These are phyloP conservation scores for Phataginus tetradactyla DNA, from an alignment of 2,797 vertebrate genomes.

Conservation along the genomic window DNA sequence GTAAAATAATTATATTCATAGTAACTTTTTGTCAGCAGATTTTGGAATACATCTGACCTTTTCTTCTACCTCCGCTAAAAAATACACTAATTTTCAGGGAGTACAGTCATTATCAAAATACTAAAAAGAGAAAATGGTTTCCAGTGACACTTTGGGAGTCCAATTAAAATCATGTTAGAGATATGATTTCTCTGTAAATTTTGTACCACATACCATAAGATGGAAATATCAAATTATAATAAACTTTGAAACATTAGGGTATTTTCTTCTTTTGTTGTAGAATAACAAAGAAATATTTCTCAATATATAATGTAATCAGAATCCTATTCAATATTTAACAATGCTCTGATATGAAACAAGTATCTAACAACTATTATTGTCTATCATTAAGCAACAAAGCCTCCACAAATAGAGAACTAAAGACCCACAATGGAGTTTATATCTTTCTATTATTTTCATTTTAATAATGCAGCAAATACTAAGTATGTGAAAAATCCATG, in stretches of 20 bases:
- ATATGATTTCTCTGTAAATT: neutral
- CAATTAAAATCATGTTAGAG: neutral
- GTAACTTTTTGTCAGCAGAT: slow-evolving; percentile 44
- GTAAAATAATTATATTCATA: slow-evolving; percentile 49
- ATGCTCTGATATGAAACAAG: neutral
- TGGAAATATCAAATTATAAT: neutral
- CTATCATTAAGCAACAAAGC: neutral
- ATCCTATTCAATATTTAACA: neutral
- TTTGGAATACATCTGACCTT: slow-evolving; percentile 17
- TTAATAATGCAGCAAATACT: neutral
- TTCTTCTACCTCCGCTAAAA: slow-evolving; percentile 48
- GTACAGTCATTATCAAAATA: neutral
- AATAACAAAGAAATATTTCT: slow-evolving; percentile 3
- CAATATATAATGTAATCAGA: neutral
- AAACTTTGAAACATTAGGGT: neutral
- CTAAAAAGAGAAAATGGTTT: slow-evolving; percentile 40
- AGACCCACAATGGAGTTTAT: neutral
- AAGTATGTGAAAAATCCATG: neutral
- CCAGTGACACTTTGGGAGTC: neutral
- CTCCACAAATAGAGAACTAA: neutral
- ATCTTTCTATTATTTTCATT: neutral
- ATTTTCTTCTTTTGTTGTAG: neutral
- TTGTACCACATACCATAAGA: neutral
- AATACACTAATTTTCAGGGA: slow-evolving; percentile 47
- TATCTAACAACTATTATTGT: neutral